Base-by-base conservation (phyloP, 92 coral and sea anemone species). In the Epizoanthus ramosus region DNA sequence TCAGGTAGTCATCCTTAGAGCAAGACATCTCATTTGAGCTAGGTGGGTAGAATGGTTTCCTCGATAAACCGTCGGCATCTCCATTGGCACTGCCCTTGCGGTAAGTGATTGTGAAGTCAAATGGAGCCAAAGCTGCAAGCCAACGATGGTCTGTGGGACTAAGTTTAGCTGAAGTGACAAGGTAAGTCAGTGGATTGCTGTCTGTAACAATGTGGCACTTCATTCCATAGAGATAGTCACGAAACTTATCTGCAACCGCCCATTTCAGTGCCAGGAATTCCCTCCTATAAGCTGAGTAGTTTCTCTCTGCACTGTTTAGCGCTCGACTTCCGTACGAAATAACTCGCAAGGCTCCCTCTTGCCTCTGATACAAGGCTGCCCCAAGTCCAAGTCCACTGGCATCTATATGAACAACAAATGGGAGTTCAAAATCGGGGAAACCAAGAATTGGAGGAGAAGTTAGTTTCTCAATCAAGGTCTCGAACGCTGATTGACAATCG, bases 311-410 rank as follows among this genome's bases (percentile, higher is more conserved):
- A 21, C 41, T 3, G 18, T 45, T 75, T 25, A 85, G 71, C 17
- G 88, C 47, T 3, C 88, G 19, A 7, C 83, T 59, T 14, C 85
- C 86, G 79, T 79, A 85, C 14, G 92, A 89, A 63, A 84, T 79
- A 19, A 84, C 88, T 24, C 85, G 66, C 41, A 67, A 41, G 16
- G 22, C 63, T 14, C 85, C 87, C 35, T 75, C 87, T 83, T 86
- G 90, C 4, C 56, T 64, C 31, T 80, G 92, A 47, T 57, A 80
- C n/a, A 89, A 45, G 9, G 83, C 92, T 33, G 83, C 93, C 1
- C 93, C 90, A 2, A 90, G 57, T 43, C 90, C 93, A 9, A 77
- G 61, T 17, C 80, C 84, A 23, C 88, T 83, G 12, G 93, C 90
- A 80, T 90, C 93, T 3, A 81, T 66, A 64, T 86, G 88, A 24